Evolutionary conservation across 2,113 vertebrate genomes (phyloP).

Genomic region (Gobiocypris rarus): DNA sequence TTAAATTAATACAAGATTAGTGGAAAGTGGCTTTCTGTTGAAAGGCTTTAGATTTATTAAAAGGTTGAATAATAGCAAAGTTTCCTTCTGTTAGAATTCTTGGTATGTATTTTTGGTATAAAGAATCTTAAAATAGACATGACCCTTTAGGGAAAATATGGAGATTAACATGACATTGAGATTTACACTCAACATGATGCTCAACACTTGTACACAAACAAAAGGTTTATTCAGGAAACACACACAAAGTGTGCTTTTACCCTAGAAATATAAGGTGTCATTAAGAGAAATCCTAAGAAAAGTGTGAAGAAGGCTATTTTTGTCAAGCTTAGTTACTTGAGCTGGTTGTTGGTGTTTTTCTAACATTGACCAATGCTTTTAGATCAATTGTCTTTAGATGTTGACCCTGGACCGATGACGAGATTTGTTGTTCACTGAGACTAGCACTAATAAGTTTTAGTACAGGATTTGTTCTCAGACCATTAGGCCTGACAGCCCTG

Average conservation of each 20-base stretch:
- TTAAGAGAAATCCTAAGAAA: constrained; percentile 25
- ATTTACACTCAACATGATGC: constrained; percentile 37
- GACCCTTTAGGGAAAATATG: constrained; percentile 24
- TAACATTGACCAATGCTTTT: neutral
- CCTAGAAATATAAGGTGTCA: constrained; percentile 34
- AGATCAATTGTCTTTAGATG: neutral
- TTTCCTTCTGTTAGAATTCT: constrained; percentile 16
- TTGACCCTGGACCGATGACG: neutral
- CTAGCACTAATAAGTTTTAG: neutral
- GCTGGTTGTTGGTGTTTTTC: neutral
- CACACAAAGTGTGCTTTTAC: constrained; percentile 9
- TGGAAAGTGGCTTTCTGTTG: neutral
- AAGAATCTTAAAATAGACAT: constrained; percentile 43
- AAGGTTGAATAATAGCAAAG: neutral
- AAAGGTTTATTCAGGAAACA: constrained; percentile 32
- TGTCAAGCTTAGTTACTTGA: neutral
- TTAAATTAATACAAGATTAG: too few species aligned
- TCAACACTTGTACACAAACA: constrained; percentile 23
- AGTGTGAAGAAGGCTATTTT: constrained; percentile 22
- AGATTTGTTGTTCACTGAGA: constrained; percentile 2
- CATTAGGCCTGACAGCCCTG: constrained; percentile 62
- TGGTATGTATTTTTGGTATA: constrained; percentile 1
- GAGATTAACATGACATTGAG: neutral
- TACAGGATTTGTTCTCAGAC: constrained; percentile 48
- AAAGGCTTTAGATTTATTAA: neutral